Conservation (phyloP, 2,888 invertebrate genomes). For the Cheilosia pagana region DNA sequence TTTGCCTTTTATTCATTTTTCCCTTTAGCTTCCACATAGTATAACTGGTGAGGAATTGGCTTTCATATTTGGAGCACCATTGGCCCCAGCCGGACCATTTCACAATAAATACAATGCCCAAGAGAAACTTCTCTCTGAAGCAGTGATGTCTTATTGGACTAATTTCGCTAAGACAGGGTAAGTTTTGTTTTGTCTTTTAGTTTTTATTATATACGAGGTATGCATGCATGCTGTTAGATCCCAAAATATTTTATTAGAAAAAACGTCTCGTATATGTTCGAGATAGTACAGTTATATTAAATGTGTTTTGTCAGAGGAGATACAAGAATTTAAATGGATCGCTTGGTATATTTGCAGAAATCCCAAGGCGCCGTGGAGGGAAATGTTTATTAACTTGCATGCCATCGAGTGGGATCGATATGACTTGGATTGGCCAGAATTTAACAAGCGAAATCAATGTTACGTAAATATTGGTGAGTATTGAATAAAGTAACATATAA, state of each 20-base stretch:
- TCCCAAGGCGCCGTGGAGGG: slow-evolving; percentile 89
- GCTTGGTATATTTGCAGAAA: slow-evolving; percentile 85
- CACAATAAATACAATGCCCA: slow-evolving; percentile 89
- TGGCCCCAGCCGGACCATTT: slow-evolving; percentile 89
- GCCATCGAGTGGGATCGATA: slow-evolving; percentile 88
- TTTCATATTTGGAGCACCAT: slow-evolving; percentile 93
- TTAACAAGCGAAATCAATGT: slow-evolving; percentile 89
- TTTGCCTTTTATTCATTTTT: slow-evolving; percentile 38
- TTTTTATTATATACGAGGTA: slow-evolving; percentile 18
- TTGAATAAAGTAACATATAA: too few relatives aligned
- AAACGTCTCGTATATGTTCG: background rate
- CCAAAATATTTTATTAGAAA: slow-evolving; percentile 5
- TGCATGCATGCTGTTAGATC: slow-evolving; percentile 5
- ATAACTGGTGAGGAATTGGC: slow-evolving; percentile 94
- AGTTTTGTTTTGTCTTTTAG: slow-evolving; percentile 79
- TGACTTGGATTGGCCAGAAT: slow-evolving; percentile 93
- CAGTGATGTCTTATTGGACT: slow-evolving; percentile 94
- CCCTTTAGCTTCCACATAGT: slow-evolving; percentile 87
- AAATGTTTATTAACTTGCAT: slow-evolving; percentile 87
- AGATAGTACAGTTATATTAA: background rate
- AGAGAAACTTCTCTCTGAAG: slow-evolving; percentile 92
- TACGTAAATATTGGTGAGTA: slow-evolving; percentile 88
- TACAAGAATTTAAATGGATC: background rate
- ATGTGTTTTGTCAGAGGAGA: background rate
- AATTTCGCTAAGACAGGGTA: slow-evolving; percentile 96